These are phyloP conservation scores for Meloidogyne exigua DNA, from an alignment of 1,140 invertebrate species.

Conservation along the genomic window DNA sequence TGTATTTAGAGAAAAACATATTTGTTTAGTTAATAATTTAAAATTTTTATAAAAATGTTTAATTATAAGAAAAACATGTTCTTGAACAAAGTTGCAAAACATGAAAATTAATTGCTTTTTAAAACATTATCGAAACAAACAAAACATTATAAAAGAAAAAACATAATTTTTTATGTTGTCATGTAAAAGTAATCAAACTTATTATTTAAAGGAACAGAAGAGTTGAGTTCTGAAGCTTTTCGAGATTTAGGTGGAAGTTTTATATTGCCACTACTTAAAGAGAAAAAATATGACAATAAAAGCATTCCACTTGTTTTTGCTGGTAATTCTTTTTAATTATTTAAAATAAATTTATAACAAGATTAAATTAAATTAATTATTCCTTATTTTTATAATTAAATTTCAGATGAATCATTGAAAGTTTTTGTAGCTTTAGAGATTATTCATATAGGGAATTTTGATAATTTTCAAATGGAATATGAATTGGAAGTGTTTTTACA, in stretches of 20 bases:
- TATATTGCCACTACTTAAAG: slow-evolving; percentile 56
- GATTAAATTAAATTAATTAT: slow-evolving; percentile 24
- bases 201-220: neutral
- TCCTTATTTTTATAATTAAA: slow-evolving; percentile 5
- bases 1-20: too few species aligned
- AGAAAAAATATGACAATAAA: slow-evolving; percentile 58
- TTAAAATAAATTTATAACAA: too few species aligned
- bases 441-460: slow-evolving; percentile 59
- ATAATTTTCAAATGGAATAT: slow-evolving; percentile 60
- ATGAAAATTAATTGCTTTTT: too few species aligned
- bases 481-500: slow-evolving; percentile 55
- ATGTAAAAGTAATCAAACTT: too few species aligned
- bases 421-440: slow-evolving; percentile 56
- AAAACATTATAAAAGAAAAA: too few species aligned
- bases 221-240: neutral
- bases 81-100: too few species aligned
- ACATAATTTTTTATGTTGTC: too few species aligned
- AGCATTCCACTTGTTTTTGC: slow-evolving; percentile 55
- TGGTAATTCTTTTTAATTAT: slow-evolving; percentile 41
- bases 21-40: too few species aligned
- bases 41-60: too few species aligned
- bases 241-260: slow-evolving; percentile 59
- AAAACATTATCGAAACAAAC: too few species aligned
- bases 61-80: neutral
- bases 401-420: slow-evolving; percentile 56